Evolutionary conservation across 2,113 vertebrate species (phyloP), one percentile per base, ranked within the genome.

Genomic region (Micronycteris hirsuta): DNA sequence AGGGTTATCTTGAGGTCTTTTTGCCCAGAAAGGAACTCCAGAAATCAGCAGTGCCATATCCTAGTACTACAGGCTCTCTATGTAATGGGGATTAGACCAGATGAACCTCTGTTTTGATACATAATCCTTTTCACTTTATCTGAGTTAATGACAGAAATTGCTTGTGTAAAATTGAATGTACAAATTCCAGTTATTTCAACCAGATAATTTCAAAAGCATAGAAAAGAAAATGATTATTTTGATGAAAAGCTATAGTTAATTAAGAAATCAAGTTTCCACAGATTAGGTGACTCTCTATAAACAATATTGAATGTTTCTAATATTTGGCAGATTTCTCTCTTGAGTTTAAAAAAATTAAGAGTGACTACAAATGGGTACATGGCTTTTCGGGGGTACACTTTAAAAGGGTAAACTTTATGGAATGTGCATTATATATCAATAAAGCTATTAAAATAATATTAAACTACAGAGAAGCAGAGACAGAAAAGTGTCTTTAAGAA

Each of bases 211-310:
- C 80, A 81, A 91, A 96, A 84, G 74, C 47, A 86, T 78, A 17
- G 65, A n/a, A 94, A 70, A 82, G n/a, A 67, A 96, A 96, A 78
- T 24, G 22, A 81, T 80, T 74, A 86, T 38, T 93, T 93, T 54
- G 54, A 54, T 90, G 54, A 94, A 96, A 92, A 94, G 45, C 28
- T 89, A 3, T 52, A 77, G 93, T 36, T 74, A 86, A 92, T 73
- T 68, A 94, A 85, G 36, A 96, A 80, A 84, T 58, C 58, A 78
- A 54, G 7, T 71, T 95, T 82, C 17, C 26, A 81, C n/a, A 86
- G 89, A 92, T 87, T 70, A 63, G 56, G 22, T 61, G 38, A 83
- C 17, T 94, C 76, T 87, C 78, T 14, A 74, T 38, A 36, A 14
- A 47, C 67, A 67, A 52, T 9, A 45, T 7, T 54, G 4, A 68